Evolutionary conservation across 2,113 vertebrate genomes (phyloP).

Genomic region (Pangasianodon hypophthalmus): DNA sequence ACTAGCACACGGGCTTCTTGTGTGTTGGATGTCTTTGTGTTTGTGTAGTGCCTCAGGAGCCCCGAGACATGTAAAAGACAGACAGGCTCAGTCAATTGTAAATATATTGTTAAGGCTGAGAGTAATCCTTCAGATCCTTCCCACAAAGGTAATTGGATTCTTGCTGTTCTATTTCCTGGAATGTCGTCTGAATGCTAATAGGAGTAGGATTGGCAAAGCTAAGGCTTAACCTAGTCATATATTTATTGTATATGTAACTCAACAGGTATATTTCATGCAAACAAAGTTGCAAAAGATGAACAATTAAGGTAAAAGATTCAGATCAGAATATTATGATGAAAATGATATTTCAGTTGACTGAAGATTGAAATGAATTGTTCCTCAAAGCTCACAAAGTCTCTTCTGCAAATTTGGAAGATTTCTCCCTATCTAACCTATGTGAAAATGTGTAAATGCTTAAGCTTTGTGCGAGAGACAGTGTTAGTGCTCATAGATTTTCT

Average conservation of each 20-base stretch:
- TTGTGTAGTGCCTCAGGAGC: slow-evolving; percentile 65
- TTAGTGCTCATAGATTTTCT: not conserved
- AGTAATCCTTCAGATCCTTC: slow-evolving; percentile 51
- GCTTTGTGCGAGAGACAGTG: not conserved
- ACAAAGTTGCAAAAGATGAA: not conserved
- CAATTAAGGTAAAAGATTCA: not conserved
- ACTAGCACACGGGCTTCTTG: slow-evolving; percentile 56
- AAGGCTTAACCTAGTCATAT: not conserved
- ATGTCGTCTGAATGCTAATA: slow-evolving; percentile 35
- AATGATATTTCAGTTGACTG: not conserved
- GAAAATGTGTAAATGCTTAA: not conserved
- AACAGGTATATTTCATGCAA: not conserved
- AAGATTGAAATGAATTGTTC: not conserved
- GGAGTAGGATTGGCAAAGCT: not conserved
- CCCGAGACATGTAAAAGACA: slow-evolving; percentile 63
- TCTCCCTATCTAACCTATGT: not conserved
- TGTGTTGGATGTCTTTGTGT: slow-evolving; percentile 57
- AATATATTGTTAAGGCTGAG: slow-evolving; percentile 56
- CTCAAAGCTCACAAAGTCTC: not conserved
- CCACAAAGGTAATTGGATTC: slow-evolving; percentile 45
- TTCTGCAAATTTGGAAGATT: not conserved
- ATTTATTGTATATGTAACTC: not conserved
- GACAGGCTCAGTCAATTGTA: slow-evolving; percentile 55
- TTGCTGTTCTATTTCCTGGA: slow-evolving; percentile 31
- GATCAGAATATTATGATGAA: not conserved